Base-by-base conservation (phyloP, 2,888 invertebrate species). In the Nemotelus pantherinus region DNA sequence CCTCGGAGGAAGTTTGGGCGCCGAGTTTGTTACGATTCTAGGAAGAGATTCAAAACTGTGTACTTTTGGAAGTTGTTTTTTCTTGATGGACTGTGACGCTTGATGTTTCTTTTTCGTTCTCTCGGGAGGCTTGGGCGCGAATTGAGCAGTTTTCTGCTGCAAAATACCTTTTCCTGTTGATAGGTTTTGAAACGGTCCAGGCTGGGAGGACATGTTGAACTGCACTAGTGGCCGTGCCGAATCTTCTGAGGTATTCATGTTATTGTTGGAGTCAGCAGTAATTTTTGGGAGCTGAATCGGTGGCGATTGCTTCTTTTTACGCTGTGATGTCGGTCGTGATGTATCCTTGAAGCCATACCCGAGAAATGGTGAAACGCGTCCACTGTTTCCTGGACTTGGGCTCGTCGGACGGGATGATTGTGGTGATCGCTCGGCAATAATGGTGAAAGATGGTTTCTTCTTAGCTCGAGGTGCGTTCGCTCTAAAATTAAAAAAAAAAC, bases 371-470 rank as follows among this genome's bases (percentile, higher is more conserved):
- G 91, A 91, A 67, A 89, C 88, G 78, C 90, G 87, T 3, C 89
- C 90, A 0, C 87, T 83, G 60, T 86, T 82, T 5, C 47, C 48
- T 78, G 88, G 89, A 80, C 88, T 88, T 47, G 86, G 85, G 3
- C 89, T 87, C 48, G 86, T 84, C n/a, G 89, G 88, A 4, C 89
- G 87, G 10, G 90, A 89, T 25, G 88, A 86, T 63, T 86, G 85
- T 3, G 90, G 89, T 3, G 89, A 86, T 71, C 88, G 84, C 80
- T 92, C 91, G 10, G 91, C 89, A 78, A 93, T 88, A 81, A 93
- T 93, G 79, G 92, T 92, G 84, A 93, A 93, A 3, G 92, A 91
- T 5, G 91, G 89, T 84, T 92, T 91, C 77, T 90, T 89, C 83
- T 92, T 92, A 78, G 90, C 87, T 79, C 92, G 89, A 2, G 85